Percentiles rank a stretch among this genome's conserved stretches.
These are phyloP conservation scores for Bibio marci DNA, from an alignment of 2,888 invertebrate genomes.

Conservation along the genomic window DNA sequence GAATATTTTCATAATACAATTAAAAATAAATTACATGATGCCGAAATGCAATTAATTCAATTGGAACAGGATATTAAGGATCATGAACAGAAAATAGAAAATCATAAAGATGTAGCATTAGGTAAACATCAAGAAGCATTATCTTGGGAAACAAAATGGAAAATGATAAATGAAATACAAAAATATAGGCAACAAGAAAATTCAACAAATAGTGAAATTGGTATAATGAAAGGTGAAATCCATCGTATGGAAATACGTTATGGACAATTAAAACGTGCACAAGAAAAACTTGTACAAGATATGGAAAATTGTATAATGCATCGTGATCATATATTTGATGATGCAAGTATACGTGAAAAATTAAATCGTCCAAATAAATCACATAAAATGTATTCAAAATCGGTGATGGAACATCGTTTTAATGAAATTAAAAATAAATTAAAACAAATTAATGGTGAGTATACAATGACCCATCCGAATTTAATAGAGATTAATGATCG, in stretches of 20 bases:
- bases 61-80: slow-evolving; percentile 49
- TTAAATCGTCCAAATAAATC: slow-evolving; percentile 14
- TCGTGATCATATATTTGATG: slow-evolving; percentile 43
- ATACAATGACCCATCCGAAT: slow-evolving; percentile 12
- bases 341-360: slow-evolving; percentile 37
- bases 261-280: slow-evolving; percentile 23
- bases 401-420: slow-evolving; percentile 36
- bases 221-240: slow-evolving; percentile 62
- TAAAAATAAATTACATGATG: slow-evolving; percentile 34
- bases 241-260: slow-evolving; percentile 59
- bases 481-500: slow-evolving; percentile 16
- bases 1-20: slow-evolving; percentile 34
- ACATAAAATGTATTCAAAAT: slow-evolving; percentile 30
- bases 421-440: slow-evolving; percentile 39
- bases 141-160: slow-evolving; percentile 67
- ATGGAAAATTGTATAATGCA: slow-evolving; percentile 45
- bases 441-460: slow-evolving; percentile 34
- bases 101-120: slow-evolving; percentile 34
- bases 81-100: slow-evolving; percentile 46
- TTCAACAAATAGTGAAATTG: slow-evolving; percentile 49
- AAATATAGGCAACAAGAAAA: slow-evolving; percentile 47
- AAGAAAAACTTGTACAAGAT: slow-evolving; percentile 35
- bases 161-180: slow-evolving; percentile 53
- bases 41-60: slow-evolving; percentile 47
- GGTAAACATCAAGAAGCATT: slow-evolving; percentile 50